Base-by-base conservation (phyloP, 2,113 vertebrate species). In the Thalassarche chlororhynchos region DNA sequence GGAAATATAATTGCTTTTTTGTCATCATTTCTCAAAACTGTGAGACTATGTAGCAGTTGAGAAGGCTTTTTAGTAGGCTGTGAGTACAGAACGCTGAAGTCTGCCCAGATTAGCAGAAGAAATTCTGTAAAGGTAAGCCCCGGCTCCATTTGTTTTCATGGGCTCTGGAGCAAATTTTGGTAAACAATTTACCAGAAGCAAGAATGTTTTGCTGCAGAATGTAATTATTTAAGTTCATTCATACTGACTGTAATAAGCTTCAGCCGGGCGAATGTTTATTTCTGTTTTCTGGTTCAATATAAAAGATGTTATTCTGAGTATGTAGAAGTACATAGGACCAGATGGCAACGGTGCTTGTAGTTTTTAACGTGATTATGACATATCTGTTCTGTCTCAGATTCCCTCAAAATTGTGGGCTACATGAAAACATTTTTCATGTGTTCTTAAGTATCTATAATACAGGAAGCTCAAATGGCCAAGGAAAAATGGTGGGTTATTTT, bases 321-420 rank as follows among this genome's bases (percentile, higher is more conserved):
- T 64, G 47, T 26, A 68, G 69, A 82, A 81, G n/a, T 87, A 89
- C 81, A 4, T 66, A 52, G 44, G 81, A 92, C 80, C 96, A 97
- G 87, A 96, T 94, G 88, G 94, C 87, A 80, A 38, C 0, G 8
- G 52, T 84, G 84, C 88, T 93, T 89, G 72, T 92, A 93, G 40
- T 91, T 95, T 95, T 95, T 96, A 93, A 95, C 12, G 6, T 91
- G 72, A 87, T 96, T 92, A 93, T 91, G 90, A 87, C 25, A 14
- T 95, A 90, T 84, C 90, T 97, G 90, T 64, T 89, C 55, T 95
- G 62, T 92, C 77, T 95, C 91, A 82, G 90, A 92, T 91, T 96
- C 44, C 57, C 34, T 78, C 69, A 91, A 85, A 94, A 65, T 38
- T 94, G 31, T 65, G 40, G 57, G 52, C 77, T 75, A 52, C 44